Base-by-base conservation (phyloP, 2,888 invertebrate species). In the Trachelus troglodyta region DNA sequence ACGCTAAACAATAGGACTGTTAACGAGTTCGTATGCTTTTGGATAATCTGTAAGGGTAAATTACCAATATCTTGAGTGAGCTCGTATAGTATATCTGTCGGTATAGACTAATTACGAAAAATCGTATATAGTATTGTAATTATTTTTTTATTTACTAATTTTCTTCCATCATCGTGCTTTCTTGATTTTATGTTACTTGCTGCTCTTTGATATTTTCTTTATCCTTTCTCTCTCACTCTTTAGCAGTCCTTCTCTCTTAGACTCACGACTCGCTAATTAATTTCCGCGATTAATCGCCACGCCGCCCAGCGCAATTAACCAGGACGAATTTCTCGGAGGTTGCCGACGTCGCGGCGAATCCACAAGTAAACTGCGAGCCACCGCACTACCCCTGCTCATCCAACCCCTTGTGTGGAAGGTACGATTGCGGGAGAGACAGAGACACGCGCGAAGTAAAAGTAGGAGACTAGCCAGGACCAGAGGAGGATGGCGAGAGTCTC, bases 401-500 rank as follows among this genome's bases (percentile, higher is more conserved):
- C 68, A 37, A 69, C 73, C 74, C 69, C 30, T 76, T 74, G 75
- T 77, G 79, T 79, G 12, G 4, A 12, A 4, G 37, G 23, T 56
- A 23, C 56, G 23, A 56, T 23, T 9, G 23, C 56, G 23, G 56
- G 23, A 56, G 56, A 2, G 56, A 23, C 15, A 23, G 56, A 56
- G 56, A 56, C 15, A 23, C 15, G 9, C 0, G 6, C 56, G 0
- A 1, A 9, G 56, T 2, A 9, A 23, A 56, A 9, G 23, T 56
- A 23, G 23, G 23, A 23, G 23, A 9, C 9, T 9, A 9, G 23
- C 56, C 56, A 6, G 15, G 9, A 6, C 15, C 2, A 56, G 23
- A 56, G 2, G 56, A 56, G 56, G 56, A 56, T 2, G 85, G 83
- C 81, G 79, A 83, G 83, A 84, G 83, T 84, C 86, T 86, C 82